Evolutionary conservation across 2,888 invertebrate genomes (phyloP).

Genomic region (Mythimna pallens): DNA sequence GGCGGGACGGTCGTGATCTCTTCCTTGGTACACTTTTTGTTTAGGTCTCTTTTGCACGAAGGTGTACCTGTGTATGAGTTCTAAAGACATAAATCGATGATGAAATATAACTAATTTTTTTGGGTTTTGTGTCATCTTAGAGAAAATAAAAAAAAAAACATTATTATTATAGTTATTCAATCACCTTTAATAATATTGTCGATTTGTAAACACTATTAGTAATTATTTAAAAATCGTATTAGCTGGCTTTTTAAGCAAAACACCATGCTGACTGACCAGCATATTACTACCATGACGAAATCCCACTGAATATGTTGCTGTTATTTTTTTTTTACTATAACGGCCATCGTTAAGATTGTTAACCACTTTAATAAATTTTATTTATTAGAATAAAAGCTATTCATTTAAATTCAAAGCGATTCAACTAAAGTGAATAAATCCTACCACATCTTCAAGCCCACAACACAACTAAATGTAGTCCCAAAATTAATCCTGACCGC

Average conservation of each 20-base stretch:
- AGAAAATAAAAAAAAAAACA: too few species aligned
- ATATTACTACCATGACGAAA: too few species aligned
- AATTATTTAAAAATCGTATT: too few species aligned
- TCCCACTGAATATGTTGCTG: too few species aligned
- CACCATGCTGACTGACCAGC: too few species aligned
- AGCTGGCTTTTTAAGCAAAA: too few species aligned
- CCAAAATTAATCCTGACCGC: slow-evolving; percentile 42
- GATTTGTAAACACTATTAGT: too few species aligned
- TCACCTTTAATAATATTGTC: too few species aligned
- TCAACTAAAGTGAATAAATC: slow-evolving; percentile 8
- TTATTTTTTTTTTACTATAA: too few species aligned
- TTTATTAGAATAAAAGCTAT: not conserved
- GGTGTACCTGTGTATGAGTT: not conserved
- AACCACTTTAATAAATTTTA: not conserved
- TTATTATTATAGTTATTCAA: too few species aligned
- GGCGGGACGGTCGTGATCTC: slow-evolving; percentile 71
- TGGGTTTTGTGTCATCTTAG: not conserved
- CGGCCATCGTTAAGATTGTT: too few species aligned
- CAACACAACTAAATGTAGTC: slow-evolving; percentile 24
- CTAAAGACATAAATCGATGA: not conserved
- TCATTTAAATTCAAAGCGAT: too few species aligned
- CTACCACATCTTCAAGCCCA: slow-evolving; percentile 9
- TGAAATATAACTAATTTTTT: not conserved
- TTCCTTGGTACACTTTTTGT: slow-evolving; percentile 62
- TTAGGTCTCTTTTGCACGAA: slow-evolving; percentile 32